phyloP scores from a whole-genome alignment of 2,797 vertebrate species.

The Chromis chromis region DNA sequence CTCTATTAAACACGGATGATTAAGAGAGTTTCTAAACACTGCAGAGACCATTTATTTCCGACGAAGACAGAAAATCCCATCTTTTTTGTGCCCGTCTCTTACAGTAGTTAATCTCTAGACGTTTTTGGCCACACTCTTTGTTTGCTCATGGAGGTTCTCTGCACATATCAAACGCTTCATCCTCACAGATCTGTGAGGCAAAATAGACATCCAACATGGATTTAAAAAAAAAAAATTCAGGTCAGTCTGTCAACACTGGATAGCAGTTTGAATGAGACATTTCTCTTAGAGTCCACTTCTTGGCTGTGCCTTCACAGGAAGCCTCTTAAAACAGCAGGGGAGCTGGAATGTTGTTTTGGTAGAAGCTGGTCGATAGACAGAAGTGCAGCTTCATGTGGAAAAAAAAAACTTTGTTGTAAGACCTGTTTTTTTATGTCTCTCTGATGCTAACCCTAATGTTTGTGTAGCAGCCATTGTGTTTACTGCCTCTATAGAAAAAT shows the following conservation, averaged over 20 bases:
- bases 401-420: neutral
- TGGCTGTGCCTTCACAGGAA: slow-evolving; percentile 36
- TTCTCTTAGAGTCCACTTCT: slow-evolving; percentile 43
- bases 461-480: neutral
- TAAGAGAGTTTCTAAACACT: neutral
- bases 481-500: neutral
- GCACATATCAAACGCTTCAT: slow-evolving; percentile 29
- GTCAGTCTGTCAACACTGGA: slow-evolving; percentile 57
- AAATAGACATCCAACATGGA: slow-evolving; percentile 20
- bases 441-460: neutral
- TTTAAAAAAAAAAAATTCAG: slow-evolving; percentile 25
- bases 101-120: slow-evolving; percentile 25
- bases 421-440: neutral
- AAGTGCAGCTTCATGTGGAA: slow-evolving; percentile 24
- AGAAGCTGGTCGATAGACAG: slow-evolving; percentile 25
- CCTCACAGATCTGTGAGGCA: slow-evolving; percentile 24
- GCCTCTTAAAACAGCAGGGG: slow-evolving; percentile 47
- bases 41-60: slow-evolving; percentile 7
- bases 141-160: slow-evolving; percentile 25
- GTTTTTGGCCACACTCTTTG: slow-evolving; percentile 31
- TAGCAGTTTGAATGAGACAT: slow-evolving; percentile 46
- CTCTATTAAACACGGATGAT: slow-evolving; percentile 17
- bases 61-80: slow-evolving; percentile 1
- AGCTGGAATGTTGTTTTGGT: slow-evolving; percentile 50
- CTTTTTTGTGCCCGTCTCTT: slow-evolving; percentile 3